Percentiles rank a stretch among this genome's conserved stretches.
phyloP scores from a whole-genome alignment of 2,797 vertebrate genomes.

The Falco naumanni region DNA sequence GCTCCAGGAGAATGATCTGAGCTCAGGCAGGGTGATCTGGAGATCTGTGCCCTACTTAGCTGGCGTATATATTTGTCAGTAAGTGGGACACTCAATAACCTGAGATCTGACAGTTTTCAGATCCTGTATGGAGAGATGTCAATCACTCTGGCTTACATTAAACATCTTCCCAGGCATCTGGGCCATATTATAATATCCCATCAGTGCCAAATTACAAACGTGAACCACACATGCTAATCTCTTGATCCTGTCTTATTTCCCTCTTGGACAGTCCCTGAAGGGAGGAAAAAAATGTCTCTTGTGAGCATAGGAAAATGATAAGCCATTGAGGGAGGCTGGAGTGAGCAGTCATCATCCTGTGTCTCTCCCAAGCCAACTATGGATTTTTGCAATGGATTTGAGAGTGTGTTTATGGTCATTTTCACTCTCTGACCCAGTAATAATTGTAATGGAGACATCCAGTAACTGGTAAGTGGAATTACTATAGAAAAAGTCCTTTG shows the following conservation, averaged over 20 bases:
- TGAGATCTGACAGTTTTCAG: conserved; percentile 56
- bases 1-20: not conserved
- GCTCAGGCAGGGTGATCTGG: conserved; percentile 2
- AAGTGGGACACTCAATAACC: conserved; percentile 65
- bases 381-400: not conserved
- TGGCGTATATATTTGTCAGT: not conserved
- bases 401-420: not conserved
- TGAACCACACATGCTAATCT: conserved; percentile 12
- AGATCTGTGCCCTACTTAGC: conserved; percentile 53
- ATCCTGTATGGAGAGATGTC: conserved; percentile 47
- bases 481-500: not conserved
- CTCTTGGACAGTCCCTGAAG: not conserved
- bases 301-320: not conserved
- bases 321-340: not conserved
- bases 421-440: not conserved
- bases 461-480: not conserved
- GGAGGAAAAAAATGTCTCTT: not conserved
- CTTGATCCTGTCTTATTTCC: conserved; percentile 40
- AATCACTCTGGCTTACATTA: conserved; percentile 57
- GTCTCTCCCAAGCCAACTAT: not conserved
- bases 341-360: not conserved
- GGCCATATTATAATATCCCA: not conserved
- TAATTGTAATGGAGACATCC: not conserved
- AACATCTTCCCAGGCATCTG: conserved; percentile 57
- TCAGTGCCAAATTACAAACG: not conserved